Evolutionary conservation across 2,113 vertebrate species (phyloP).

Genomic region (Ptilorrhoa leucosticta): DNA sequence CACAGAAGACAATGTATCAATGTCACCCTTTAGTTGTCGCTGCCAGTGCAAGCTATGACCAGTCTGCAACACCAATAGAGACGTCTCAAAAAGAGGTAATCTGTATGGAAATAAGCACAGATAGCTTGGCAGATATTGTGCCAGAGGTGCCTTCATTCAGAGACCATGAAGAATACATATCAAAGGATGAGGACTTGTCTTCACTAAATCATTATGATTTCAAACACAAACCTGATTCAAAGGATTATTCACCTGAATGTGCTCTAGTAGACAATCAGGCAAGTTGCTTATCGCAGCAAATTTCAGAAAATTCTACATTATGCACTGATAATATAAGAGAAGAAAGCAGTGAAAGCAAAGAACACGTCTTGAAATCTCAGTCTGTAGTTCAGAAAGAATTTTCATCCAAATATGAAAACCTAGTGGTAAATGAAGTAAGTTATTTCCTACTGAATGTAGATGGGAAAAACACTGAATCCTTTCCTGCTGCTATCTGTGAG

Average conservation of each 20-base stretch:
- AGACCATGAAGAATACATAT: not conserved
- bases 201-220: slow-evolving; percentile 6
- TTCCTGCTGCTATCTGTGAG: not conserved
- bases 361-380: slow-evolving; percentile 5
- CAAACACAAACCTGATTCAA: not conserved
- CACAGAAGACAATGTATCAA: not conserved
- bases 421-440: slow-evolving; percentile 7
- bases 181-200: not conserved
- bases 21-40: not conserved
- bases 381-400: slow-evolving; percentile 31
- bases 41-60: not conserved
- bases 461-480: not conserved
- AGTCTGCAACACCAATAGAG: slow-evolving; percentile 17
- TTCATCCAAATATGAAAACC: slow-evolving; percentile 1
- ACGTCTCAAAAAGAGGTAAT: slow-evolving; percentile 37
- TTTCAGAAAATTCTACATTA: not conserved
- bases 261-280: not conserved
- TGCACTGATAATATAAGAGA: not conserved
- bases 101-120: slow-evolving; percentile 66
- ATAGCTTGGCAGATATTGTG: slow-evolving; percentile 64
- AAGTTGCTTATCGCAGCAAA: not conserved
- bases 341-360: slow-evolving; percentile 1
- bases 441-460: slow-evolving; percentile 24
- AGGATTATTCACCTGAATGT: not conserved
- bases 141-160: slow-evolving; percentile 52